Evolutionary conservation across 2,888 invertebrate genomes (phyloP).

Genomic region (Caenorhabditis sp.): DNA sequence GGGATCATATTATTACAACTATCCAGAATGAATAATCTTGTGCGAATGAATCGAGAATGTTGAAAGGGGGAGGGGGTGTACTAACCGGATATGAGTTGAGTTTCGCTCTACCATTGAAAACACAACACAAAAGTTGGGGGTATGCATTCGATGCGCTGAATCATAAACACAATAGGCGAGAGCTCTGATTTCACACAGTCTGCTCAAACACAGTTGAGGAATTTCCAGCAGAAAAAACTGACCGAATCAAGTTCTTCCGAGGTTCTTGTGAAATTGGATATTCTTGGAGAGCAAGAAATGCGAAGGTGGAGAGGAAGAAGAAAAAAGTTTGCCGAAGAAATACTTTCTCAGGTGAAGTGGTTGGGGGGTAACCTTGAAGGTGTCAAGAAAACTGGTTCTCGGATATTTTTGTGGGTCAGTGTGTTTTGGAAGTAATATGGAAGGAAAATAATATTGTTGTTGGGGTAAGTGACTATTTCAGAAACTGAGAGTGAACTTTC

Average conservation of each 20-base stretch:
- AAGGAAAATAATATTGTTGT: not conserved
- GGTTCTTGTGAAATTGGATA: constrained; percentile 44
- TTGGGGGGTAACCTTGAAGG: constrained; percentile 3
- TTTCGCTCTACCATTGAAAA: too few species aligned
- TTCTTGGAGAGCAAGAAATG: constrained; percentile 24
- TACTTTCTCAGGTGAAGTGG: not conserved
- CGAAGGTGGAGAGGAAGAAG: not conserved
- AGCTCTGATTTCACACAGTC: constrained; percentile 54
- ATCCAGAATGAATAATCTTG: constrained; percentile 1
- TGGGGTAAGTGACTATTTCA: too few species aligned
- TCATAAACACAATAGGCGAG: constrained; percentile 30
- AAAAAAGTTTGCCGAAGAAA: not conserved
- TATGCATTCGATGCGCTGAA: constrained; percentile 1
- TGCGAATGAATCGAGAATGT: not conserved
- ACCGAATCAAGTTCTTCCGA: constrained; percentile 35
- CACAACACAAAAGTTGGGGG: not conserved
- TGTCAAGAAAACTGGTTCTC: not conserved
- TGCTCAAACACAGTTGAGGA: constrained; percentile 28
- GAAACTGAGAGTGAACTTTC: too few species aligned
- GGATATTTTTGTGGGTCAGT: not conserved
- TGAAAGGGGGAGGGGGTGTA: not conserved
- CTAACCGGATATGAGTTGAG: not conserved
- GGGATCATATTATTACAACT: not conserved
- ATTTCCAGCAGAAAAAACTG: constrained; percentile 9
- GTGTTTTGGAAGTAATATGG: not conserved